A percentile compares a stretch with the other conserved stretches of the same genome.
These are phyloP conservation scores for Gobius niger DNA, from an alignment of 2,113 vertebrate genomes.

Conservation along the genomic window DNA sequence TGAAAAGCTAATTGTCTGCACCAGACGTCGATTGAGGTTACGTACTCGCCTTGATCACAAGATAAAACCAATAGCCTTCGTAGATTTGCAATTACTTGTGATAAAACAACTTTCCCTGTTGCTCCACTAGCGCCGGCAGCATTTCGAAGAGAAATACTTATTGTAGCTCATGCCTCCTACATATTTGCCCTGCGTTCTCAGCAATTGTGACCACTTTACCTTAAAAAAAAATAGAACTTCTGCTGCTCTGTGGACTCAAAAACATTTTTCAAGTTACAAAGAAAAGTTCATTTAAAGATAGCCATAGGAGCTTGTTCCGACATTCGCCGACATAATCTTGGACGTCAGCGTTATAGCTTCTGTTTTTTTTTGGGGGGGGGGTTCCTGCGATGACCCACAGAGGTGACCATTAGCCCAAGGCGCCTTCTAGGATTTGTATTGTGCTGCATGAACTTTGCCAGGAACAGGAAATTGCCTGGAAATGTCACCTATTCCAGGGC, in stretches of 20 bases:
- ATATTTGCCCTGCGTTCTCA: background rate
- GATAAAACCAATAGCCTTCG: conserved; percentile 41
- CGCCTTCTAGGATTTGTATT: conserved; percentile 57
- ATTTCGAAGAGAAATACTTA: no score
- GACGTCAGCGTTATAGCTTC: conserved; percentile 9
- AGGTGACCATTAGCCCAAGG: conserved; percentile 61
- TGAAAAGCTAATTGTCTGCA: conserved; percentile 72
- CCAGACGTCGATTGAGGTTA: conserved; percentile 50
- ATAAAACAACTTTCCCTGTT: background rate
- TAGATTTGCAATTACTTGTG: background rate
- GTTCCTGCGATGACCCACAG: conserved; percentile 29
- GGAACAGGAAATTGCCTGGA: conserved; percentile 71
- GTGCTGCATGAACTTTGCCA: conserved; percentile 69
- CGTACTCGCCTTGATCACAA: conserved; percentile 59
- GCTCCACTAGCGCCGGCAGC: background rate
- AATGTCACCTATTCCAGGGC: conserved; percentile 68
- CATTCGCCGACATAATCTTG: background rate
- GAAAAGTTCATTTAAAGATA: background rate
- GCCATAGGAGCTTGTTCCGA: background rate
- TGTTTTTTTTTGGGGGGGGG: conserved; percentile 34
- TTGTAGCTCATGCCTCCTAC: background rate
- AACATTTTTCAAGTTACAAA: background rate
- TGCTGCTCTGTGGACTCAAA: background rate
- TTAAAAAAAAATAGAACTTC: background rate
- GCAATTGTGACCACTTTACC: background rate